Evolutionary conservation across 1,140 invertebrate genomes (phyloP).

Genomic region (Lutraria rhynchaena): DNA sequence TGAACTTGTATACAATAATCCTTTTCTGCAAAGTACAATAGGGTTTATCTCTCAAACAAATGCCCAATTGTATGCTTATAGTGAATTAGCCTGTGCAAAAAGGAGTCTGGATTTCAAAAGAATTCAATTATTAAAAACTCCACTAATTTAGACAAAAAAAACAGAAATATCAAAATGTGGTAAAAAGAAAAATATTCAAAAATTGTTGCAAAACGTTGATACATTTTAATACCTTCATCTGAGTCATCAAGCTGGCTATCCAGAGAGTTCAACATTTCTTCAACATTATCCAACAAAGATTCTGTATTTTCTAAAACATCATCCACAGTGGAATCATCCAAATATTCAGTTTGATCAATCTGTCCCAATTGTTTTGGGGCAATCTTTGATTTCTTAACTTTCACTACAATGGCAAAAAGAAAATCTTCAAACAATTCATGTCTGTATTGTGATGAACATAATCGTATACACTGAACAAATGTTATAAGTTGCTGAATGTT

Average conservation of each 20-base stretch:
- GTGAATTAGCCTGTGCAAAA: too few species aligned
- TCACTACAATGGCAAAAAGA: neutral
- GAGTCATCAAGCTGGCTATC: conserved; percentile 22
- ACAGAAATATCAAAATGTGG: neutral
- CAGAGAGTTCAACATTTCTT: conserved; percentile 51
- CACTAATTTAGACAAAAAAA: neutral
- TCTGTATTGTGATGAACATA: too few species aligned
- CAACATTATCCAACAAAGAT: conserved; percentile 49
- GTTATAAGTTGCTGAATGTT: too few species aligned
- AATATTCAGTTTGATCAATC: neutral
- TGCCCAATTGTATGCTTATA: too few species aligned
- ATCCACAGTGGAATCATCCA: conserved; percentile 45
- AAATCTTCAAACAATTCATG: too few species aligned
- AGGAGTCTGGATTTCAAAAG: neutral
- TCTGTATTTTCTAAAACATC: conserved; percentile 57
- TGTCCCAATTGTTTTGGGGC: neutral
- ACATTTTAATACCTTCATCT: conserved; percentile 34
- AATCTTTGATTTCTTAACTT: neutral
- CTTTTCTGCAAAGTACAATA: neutral
- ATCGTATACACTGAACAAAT: too few species aligned
- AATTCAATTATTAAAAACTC: neutral
- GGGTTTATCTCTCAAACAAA: neutral
- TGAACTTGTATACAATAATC: neutral
- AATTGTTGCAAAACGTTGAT: neutral
- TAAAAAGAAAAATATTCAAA: neutral